phyloP scores from a whole-genome alignment of 2,113 vertebrate species.

The Oryzias celebensis region DNA sequence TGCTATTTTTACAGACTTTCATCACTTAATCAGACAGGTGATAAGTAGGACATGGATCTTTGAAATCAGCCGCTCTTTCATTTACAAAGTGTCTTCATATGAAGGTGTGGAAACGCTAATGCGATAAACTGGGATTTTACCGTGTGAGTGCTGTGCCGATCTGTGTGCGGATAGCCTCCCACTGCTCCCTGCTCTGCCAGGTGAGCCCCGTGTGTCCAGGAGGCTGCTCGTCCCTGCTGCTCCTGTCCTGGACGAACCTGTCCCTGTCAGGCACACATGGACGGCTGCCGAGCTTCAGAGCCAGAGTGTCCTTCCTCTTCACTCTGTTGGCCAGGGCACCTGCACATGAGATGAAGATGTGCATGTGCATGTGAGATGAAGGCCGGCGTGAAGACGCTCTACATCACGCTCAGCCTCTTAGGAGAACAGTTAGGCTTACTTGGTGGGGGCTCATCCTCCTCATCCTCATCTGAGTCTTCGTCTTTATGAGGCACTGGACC shows the following conservation, averaged over 20 bases:
- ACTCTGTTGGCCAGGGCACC: slow-evolving; percentile 91
- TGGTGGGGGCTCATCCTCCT: slow-evolving; percentile 82
- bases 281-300: slow-evolving; percentile 88
- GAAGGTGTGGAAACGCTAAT: neutral
- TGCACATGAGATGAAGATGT: slow-evolving; percentile 53
- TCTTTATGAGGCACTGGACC: slow-evolving; percentile 91
- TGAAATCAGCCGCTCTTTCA: slow-evolving; percentile 21
- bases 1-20: slow-evolving; percentile 63
- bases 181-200: slow-evolving; percentile 94
- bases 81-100: slow-evolving; percentile 21
- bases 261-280: slow-evolving; percentile 78
- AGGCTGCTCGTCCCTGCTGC: slow-evolving; percentile 71
- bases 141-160: slow-evolving; percentile 92
- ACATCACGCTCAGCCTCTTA: neutral
- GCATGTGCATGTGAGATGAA: too few species aligned
- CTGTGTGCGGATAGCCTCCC: slow-evolving; percentile 94
- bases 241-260: slow-evolving; percentile 58
- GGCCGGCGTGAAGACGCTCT: neutral
- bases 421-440: slow-evolving; percentile 55
- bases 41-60: slow-evolving; percentile 59
- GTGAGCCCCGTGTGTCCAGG: slow-evolving; percentile 83
- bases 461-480: slow-evolving; percentile 87
- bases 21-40: slow-evolving; percentile 40
- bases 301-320: slow-evolving; percentile 94
- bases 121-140: slow-evolving; percentile 56